These are phyloP conservation scores for Drosophila pseudoananassae DNA, from an alignment of 1,140 invertebrate genomes.

Conservation along the genomic window DNA sequence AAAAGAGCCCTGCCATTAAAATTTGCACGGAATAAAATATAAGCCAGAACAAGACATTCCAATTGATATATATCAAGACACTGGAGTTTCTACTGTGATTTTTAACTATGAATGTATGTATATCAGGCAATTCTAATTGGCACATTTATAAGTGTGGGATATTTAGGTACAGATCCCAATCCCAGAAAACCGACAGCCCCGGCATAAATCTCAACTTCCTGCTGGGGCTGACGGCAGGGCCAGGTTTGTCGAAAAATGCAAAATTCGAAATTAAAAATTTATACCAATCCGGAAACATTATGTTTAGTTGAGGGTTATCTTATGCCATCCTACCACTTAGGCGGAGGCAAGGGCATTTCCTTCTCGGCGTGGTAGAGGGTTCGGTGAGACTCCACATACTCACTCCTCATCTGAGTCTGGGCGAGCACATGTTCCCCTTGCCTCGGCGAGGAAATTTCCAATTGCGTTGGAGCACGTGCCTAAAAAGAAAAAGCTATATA, in stretches of 20 bases:
- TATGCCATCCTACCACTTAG: constrained; percentile 59
- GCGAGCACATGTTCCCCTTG: constrained; percentile 64
- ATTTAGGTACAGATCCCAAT: not conserved
- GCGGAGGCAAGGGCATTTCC: constrained; percentile 40
- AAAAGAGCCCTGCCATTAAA: not conserved
- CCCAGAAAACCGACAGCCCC: not conserved
- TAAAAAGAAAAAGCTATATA: constrained; percentile 26
- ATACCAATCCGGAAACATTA: constrained; percentile 24
- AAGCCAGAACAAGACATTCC: too few species aligned
- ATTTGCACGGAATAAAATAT: not conserved
- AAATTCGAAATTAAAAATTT: constrained; percentile 22
- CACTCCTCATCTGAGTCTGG: constrained; percentile 71
- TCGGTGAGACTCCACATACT: constrained; percentile 75
- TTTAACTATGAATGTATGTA: constrained; percentile 17
- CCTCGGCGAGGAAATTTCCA: constrained; percentile 21
- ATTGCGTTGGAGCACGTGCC: constrained; percentile 43
- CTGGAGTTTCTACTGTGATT: constrained; percentile 5
- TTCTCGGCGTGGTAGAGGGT: constrained; percentile 64
- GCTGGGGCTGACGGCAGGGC: not conserved
- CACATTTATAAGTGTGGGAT: constrained; percentile 62
- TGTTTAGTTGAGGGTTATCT: constrained; percentile 39
- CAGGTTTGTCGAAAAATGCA: not conserved
- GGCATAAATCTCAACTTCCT: not conserved
- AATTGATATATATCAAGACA: not conserved
- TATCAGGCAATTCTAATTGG: constrained; percentile 75